Conservation (phyloP, 2,888 invertebrate genomes). For the Slavum lentiscoides region DNA sequence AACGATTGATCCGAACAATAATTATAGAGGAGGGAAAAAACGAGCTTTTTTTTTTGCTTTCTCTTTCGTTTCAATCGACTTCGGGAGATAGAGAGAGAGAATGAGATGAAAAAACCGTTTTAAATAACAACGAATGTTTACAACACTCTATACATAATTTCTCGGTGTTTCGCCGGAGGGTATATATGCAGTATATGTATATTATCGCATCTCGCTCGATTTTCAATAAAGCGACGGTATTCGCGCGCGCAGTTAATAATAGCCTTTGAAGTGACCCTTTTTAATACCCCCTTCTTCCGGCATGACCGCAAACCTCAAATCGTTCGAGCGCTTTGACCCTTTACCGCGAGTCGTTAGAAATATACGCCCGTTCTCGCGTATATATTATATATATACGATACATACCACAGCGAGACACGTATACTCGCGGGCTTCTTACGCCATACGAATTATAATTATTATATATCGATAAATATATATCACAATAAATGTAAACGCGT, state of each 20-base stretch:
- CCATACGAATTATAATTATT: too few species aligned
- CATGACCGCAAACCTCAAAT: constrained; percentile 46
- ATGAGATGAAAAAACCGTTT: not conserved
- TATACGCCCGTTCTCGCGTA: not conserved
- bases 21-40: too few species aligned
- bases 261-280: constrained; percentile 52
- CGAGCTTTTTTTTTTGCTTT: too few species aligned
- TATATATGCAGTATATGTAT: not conserved
- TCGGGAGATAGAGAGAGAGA: not conserved
- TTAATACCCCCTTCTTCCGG: constrained; percentile 40
- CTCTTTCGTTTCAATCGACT: too few species aligned
- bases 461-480: too few species aligned
- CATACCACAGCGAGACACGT: too few species aligned
- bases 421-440: too few species aligned
- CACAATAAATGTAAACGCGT: too few species aligned
- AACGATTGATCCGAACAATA: too few species aligned
- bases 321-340: constrained; percentile 34
- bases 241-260: constrained; percentile 38
- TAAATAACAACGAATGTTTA: not conserved
- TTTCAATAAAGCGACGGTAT: constrained; percentile 41
- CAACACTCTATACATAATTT: constrained; percentile 1
- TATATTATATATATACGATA: too few species aligned
- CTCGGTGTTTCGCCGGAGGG: not conserved
- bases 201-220: not conserved
- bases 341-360: not conserved